Conservation (phyloP, 1,140 invertebrate genomes). For the Dysdera silvatica region DNA sequence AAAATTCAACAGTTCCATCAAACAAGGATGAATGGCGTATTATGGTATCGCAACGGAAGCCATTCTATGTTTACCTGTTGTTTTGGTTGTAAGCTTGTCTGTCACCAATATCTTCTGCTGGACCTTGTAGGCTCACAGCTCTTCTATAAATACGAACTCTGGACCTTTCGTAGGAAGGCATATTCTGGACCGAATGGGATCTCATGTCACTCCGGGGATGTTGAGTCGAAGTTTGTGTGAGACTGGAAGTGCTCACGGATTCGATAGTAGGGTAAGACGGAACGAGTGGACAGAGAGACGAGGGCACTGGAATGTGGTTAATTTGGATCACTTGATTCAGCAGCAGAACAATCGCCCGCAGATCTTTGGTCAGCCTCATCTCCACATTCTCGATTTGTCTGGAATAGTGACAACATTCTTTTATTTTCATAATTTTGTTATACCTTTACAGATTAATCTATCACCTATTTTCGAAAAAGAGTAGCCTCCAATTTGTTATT, state of each 20-base stretch:
- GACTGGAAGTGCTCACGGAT: neutral
- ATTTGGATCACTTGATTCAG: constrained; percentile 16
- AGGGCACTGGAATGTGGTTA: neutral
- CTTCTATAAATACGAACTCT: constrained; percentile 17
- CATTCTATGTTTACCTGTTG: constrained; percentile 22
- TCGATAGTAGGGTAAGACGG: neutral
- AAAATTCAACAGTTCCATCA: too few species aligned
- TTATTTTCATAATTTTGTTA: neutral
- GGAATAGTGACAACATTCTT: neutral
- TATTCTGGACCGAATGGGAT: constrained; percentile 16
- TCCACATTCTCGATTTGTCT: constrained; percentile 24
- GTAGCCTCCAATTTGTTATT: neutral
- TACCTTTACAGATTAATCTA: too few species aligned
- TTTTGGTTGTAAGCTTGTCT: neutral
- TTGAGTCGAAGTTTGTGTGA: neutral
- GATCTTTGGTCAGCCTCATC: constrained; percentile 7
- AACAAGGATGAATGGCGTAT: too few species aligned
- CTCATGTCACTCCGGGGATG: neutral
- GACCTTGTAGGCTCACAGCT: constrained; percentile 21
- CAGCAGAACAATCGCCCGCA: constrained; percentile 16
- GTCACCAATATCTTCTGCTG: neutral
- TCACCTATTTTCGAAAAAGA: too few species aligned
- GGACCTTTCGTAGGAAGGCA: neutral
- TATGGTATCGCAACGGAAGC: too few species aligned
- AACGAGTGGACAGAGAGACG: constrained; percentile 1